phyloP scores from a whole-genome alignment of 2,888 invertebrate species.

The Anagyrus pseudococci region DNA sequence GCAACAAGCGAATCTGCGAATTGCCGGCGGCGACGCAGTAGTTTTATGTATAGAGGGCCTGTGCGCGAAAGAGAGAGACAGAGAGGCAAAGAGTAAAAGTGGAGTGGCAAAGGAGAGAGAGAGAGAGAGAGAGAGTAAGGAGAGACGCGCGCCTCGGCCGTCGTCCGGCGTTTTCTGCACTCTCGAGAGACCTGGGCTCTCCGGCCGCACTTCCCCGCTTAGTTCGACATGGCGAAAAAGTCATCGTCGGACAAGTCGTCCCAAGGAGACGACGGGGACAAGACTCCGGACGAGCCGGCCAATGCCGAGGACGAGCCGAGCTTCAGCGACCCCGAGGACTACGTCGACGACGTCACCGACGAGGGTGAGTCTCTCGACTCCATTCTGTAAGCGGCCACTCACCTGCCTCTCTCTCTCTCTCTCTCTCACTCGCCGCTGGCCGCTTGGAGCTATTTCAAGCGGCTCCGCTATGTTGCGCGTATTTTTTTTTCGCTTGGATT shows the following conservation, averaged over 20 bases:
- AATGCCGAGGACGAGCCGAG: constrained; percentile 75
- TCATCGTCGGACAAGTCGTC: constrained; percentile 60
- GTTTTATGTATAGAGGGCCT: not conserved
- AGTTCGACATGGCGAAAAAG: constrained; percentile 65
- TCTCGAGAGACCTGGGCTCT: too few species aligned
- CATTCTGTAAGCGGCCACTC: not conserved
- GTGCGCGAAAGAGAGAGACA: not conserved
- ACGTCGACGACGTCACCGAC: constrained; percentile 87
- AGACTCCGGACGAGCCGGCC: constrained; percentile 44
- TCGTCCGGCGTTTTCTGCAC: too few species aligned
- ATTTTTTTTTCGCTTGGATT: too few species aligned
- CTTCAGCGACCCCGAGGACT: constrained; percentile 95
- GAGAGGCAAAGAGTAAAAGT: not conserved
- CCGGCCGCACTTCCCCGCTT: too few species aligned
- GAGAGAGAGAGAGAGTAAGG: too few species aligned
- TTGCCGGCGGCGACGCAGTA: not conserved
- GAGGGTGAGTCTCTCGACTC: constrained; percentile 73
- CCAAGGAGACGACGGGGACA: constrained; percentile 60
- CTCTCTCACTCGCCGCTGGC: too few species aligned
- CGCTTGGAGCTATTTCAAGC: too few species aligned
- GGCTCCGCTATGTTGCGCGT: too few species aligned
- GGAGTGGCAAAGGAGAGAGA: not conserved
- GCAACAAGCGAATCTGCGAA: not conserved
- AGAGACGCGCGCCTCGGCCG: too few species aligned
- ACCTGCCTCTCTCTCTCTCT: not conserved